Percentiles rank a stretch among this genome's conserved stretches.
Conservation (phyloP, 2,113 vertebrate species). For the Cavia aperea region DNA sequence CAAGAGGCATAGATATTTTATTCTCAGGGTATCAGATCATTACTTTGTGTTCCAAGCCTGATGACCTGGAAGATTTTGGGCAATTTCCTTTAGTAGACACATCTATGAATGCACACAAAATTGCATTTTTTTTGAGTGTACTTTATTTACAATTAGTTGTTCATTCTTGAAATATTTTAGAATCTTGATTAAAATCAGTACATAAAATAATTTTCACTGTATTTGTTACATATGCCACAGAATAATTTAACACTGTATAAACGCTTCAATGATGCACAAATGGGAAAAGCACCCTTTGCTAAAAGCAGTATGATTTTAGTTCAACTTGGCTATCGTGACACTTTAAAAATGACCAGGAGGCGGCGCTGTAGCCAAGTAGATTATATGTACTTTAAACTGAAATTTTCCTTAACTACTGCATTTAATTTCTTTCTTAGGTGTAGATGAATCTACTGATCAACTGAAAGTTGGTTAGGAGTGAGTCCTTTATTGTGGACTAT, state of each 20-base stretch:
- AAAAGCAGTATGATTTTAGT: slow-evolving; percentile 33
- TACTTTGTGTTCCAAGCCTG: neutral
- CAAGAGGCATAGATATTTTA: neutral
- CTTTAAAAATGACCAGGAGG: slow-evolving; percentile 62
- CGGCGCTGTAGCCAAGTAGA: slow-evolving; percentile 66
- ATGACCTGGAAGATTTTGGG: neutral
- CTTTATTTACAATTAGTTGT: slow-evolving; percentile 45
- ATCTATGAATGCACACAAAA: neutral
- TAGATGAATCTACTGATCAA: slow-evolving; percentile 23
- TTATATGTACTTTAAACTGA: neutral
- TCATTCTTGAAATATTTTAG: slow-evolving; percentile 38
- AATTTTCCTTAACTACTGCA: neutral
- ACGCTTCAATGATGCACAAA: slow-evolving; percentile 47
- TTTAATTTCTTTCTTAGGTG: slow-evolving; percentile 38
- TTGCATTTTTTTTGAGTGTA: slow-evolving; percentile 36
- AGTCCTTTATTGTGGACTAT: neutral
- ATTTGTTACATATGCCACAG: slow-evolving; percentile 54
- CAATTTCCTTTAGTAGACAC: neutral
- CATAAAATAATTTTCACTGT: slow-evolving; percentile 38
- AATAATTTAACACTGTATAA: slow-evolving; percentile 54
- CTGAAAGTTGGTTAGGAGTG: slow-evolving; percentile 23
- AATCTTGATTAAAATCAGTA: slow-evolving; percentile 46
- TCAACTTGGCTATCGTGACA: neutral
- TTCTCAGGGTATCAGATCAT: neutral
- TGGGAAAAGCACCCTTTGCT: slow-evolving; percentile 56